Evolutionary conservation across 1,140 invertebrate genomes (phyloP), one percentile per base, ranked within the genome.

Genomic region (Mesaphorura yosii): DNA sequence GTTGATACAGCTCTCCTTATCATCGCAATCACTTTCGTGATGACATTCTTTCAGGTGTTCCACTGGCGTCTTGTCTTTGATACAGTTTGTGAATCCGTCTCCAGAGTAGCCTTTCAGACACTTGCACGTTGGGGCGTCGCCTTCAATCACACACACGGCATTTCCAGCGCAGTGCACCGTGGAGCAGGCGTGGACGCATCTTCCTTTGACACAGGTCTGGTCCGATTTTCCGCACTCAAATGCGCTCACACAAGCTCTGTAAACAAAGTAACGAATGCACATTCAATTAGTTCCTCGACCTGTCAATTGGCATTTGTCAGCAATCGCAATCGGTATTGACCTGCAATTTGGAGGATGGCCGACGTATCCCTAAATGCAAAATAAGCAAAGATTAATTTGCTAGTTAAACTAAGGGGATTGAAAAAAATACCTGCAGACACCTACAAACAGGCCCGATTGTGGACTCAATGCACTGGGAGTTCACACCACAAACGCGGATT

Each of bases 31-130:
- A 0, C 82, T 81, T 60, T 80, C 84, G 1, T 85, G 78, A 20
- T 82, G 73, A 67, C 86, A 89, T 68, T 87, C 82, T 0, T 84
- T 84, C 20, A 84, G 75, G 62, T 86, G 86, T 57, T 65, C 51
- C 64, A 66, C 54, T 55, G 53, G 67, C 56, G 26, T 47, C 41
- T 63, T 59, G 1, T 62, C 29, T 50, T 59, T 61, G 20, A 23
- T 34, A 28, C 67, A 69, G 20, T 38, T 26, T 3, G 45, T 41
- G 38, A 60, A 64, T 2, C 86, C 84, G 77, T 90, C 83, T 3
- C 87, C 87, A 41, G 78, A 76, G 25, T 59, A 63, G n/a, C 61
- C 58, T 26, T 62, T 62, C 4, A 63, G 53, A 41, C 61, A 63
- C 41, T 59, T 59, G 29, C 61, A 63, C 19, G 60, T 48, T 15